A percentile compares a stretch with the other conserved stretches of the same genome.
phyloP scores from a whole-genome alignment of 2,113 vertebrate genomes.

The Phylloscopus trochilus region DNA sequence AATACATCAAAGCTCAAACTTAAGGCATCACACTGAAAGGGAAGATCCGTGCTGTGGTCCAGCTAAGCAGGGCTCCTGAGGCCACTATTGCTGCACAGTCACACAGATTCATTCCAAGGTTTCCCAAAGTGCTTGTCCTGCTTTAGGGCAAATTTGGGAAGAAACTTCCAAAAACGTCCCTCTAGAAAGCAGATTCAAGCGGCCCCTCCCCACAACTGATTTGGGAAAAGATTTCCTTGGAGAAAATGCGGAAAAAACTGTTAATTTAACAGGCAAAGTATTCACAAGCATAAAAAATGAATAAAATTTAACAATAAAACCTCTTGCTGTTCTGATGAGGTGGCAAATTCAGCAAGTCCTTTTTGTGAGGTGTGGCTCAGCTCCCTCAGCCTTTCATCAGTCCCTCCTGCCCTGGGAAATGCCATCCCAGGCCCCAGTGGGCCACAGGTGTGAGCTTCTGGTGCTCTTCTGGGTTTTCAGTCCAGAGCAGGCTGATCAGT shows the following conservation, averaged over 20 bases:
- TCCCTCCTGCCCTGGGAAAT: not conserved
- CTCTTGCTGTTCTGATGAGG: not conserved
- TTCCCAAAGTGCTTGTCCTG: not conserved
- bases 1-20: not conserved
- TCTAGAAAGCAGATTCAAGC: not conserved
- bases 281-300: not conserved
- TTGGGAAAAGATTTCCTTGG: not conserved
- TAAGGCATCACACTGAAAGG: not conserved
- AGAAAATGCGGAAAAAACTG: not conserved
- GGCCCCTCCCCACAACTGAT: not conserved
- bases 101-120: not conserved
- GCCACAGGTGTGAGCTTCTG: not conserved
- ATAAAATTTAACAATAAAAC: not conserved
- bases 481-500: not conserved
- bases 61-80: accelerated
- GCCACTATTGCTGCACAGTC: accelerated
- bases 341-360: not conserved
- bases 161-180: not conserved
- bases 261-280: not conserved
- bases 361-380: not conserved
- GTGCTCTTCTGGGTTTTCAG: not conserved
- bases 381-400: not conserved
- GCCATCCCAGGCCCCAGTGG: not conserved
- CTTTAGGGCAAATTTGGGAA: not conserved
- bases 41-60: accelerated